These are phyloP conservation scores for Lycaena phlaeas DNA, from an alignment of 2,888 invertebrate genomes.

Conservation along the genomic window DNA sequence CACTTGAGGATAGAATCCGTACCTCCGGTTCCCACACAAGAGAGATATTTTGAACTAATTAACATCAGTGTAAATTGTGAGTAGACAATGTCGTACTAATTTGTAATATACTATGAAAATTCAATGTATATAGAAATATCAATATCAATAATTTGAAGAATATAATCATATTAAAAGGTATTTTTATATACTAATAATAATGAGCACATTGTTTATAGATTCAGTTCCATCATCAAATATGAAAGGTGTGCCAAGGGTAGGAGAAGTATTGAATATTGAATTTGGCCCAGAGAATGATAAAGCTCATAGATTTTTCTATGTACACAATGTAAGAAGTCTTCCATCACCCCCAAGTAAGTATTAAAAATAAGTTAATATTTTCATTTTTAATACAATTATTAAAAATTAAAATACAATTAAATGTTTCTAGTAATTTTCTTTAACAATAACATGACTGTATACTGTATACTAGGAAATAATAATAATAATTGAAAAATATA, in stretches of 20 bases:
- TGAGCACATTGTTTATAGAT: constrained; percentile 33
- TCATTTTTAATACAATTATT: no score
- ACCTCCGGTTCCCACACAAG: constrained; percentile 41
- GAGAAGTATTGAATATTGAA: constrained; percentile 45
- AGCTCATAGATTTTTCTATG: constrained; percentile 47
- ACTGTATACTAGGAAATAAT: no score
- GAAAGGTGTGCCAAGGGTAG: constrained; percentile 41
- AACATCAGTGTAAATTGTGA: constrained; percentile 51
- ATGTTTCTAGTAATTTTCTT: no score
- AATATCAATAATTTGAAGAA: no score
- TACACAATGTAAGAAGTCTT: constrained; percentile 45
- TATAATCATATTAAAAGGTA: no score
- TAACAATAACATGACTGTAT: no score
- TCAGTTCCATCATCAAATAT: constrained; percentile 37
- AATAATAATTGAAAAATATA: no score
- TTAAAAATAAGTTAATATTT: no score
- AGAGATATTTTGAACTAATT: constrained; percentile 39
- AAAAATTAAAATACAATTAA: no score
- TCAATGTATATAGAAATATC: no score
- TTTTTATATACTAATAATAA: no score
- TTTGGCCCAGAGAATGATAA: constrained; percentile 40
- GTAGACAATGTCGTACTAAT: constrained; percentile 16
- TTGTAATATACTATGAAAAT: no score
- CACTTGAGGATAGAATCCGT: constrained; percentile 46
- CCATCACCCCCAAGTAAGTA: constrained; percentile 51